Conservation (phyloP, 30 jellyfish, hydroid and myxozoan genomes). For the Pelagia noctiluca region DNA sequence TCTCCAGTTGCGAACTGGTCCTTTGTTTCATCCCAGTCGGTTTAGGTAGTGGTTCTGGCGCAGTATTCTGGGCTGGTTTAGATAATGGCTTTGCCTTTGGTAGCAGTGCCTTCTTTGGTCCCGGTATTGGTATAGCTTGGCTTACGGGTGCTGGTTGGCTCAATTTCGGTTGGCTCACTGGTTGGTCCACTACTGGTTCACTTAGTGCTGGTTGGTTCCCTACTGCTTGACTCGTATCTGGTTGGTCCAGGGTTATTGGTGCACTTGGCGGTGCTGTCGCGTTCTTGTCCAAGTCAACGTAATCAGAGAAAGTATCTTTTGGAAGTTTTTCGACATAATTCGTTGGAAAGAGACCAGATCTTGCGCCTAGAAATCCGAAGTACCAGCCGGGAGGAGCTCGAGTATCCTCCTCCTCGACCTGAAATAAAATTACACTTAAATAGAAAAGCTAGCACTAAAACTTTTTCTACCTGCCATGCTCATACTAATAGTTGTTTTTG, state of each 20-base stretch:
- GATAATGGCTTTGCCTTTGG: conserved; percentile 63
- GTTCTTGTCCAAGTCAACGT: conserved; percentile 93
- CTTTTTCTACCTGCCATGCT: too few relatives aligned
- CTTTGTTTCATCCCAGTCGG: conserved; percentile 19
- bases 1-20: conserved; percentile 35
- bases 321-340: conserved; percentile 84
- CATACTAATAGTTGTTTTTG: too few relatives aligned
- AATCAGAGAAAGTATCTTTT: conserved; percentile 81
- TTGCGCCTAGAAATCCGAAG: conserved; percentile 83
- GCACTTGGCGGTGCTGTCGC: conserved; percentile 38
- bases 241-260: background rate
- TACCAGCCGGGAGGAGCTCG: conserved; percentile 96
- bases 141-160: too few relatives aligned
- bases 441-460: background rate
- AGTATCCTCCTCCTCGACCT: conserved; percentile 91
- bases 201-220: too few relatives aligned
- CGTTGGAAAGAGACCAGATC: conserved; percentile 87
- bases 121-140: too few relatives aligned
- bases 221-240: background rate
- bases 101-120: conserved; percentile 58
- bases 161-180: too few relatives aligned
- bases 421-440: background rate
- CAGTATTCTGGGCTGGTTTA: conserved; percentile 11
- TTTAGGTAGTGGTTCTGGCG: conserved; percentile 25
- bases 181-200: too few relatives aligned